Conservation (phyloP, 2,113 vertebrate species). For the Lagenorhynchus albirostris region DNA sequence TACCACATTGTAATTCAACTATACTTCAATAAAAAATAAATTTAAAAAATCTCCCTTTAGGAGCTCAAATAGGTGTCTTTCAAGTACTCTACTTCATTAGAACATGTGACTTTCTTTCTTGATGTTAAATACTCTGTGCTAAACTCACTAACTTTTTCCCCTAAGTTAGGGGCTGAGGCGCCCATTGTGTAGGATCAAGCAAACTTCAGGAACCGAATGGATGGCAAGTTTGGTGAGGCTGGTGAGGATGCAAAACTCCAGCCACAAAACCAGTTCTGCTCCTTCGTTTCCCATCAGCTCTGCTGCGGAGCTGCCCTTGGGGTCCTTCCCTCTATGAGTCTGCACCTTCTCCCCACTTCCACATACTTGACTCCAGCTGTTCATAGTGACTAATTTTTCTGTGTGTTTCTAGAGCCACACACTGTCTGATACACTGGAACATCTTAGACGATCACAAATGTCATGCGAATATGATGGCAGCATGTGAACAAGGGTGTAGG, state of each 20-base stretch:
- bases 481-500: accelerated
- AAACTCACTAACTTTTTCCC: too few relatives aligned
- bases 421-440: not conserved
- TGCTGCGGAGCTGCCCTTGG: too few relatives aligned
- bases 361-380: not conserved
- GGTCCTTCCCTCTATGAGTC: accelerated
- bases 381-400: not conserved
- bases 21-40: too few relatives aligned
- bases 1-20: too few relatives aligned
- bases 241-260: not conserved
- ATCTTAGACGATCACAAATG: not conserved
- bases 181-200: not conserved
- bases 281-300: too few relatives aligned
- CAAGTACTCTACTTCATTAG: not conserved
- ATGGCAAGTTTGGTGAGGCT: not conserved
- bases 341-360: accelerated
- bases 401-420: not conserved
- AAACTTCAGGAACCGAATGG: not conserved
- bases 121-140: not conserved
- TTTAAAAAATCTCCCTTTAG: not conserved
- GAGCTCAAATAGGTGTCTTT: not conserved
- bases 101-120: not conserved
- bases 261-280: not conserved
- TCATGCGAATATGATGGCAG: not conserved
- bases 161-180: accelerated